These are phyloP conservation scores for Argyresthia albistria DNA, from an alignment of 2,888 invertebrate species.

Conservation along the genomic window DNA sequence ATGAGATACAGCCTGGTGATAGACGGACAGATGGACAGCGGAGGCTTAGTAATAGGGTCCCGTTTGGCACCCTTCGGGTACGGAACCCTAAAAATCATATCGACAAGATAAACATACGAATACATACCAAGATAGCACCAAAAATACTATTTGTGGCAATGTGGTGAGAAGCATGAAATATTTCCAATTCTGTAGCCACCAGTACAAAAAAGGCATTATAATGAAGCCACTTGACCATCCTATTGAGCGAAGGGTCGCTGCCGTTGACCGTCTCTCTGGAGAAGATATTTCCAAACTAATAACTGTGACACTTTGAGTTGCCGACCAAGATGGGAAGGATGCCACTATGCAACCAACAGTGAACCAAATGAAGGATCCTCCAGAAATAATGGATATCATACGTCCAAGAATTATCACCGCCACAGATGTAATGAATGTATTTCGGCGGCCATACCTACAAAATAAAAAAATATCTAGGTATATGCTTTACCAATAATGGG, in stretches of 20 bases:
- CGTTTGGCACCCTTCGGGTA: no score
- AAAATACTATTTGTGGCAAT: slow-evolving; percentile 24
- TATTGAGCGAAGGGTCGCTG: slow-evolving; percentile 28
- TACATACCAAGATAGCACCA: slow-evolving; percentile 38
- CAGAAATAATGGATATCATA: slow-evolving; percentile 27
- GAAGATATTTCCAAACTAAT: slow-evolving; percentile 45
- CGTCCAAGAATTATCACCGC: slow-evolving; percentile 33
- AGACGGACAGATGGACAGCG: no score
- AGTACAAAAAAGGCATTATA: slow-evolving; percentile 35
- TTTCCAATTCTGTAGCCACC: slow-evolving; percentile 44
- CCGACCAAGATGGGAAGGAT: slow-evolving; percentile 37
- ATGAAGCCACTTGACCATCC: slow-evolving; percentile 29
- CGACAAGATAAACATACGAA: not conserved
- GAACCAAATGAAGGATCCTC: slow-evolving; percentile 29
- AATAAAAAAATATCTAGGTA: not conserved
- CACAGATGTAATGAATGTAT: slow-evolving; percentile 32
- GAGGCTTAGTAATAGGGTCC: no score
- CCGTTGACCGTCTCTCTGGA: slow-evolving; percentile 26
- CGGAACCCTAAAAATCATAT: no score
- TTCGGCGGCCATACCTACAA: slow-evolving; percentile 43
- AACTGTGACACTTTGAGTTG: slow-evolving; percentile 29
- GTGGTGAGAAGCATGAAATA: slow-evolving; percentile 33
- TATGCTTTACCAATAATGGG: not conserved
- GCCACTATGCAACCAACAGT: slow-evolving; percentile 32
- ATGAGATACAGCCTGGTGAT: no score